Conservation (phyloP, 1,140 invertebrate species). For the Drosophila grimshawi region DNA sequence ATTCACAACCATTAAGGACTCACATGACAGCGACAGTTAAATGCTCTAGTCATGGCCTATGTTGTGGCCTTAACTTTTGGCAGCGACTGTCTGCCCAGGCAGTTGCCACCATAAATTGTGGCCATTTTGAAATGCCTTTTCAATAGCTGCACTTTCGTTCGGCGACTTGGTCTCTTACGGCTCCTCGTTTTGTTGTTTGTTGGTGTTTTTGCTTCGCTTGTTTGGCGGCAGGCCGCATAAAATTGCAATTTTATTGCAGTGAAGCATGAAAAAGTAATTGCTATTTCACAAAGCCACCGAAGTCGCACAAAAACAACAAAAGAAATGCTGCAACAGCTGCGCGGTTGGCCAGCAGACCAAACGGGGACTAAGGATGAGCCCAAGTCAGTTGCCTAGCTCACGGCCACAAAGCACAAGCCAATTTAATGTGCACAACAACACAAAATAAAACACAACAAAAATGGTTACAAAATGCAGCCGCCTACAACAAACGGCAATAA, state of each 20-base stretch:
- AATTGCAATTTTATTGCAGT: constrained; percentile 83
- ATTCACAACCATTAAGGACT: constrained; percentile 37
- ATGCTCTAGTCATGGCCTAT: constrained; percentile 36
- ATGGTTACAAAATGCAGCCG: constrained; percentile 71
- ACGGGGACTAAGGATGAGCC: constrained; percentile 7
- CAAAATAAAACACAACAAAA: constrained; percentile 70
- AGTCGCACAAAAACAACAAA: constrained; percentile 19
- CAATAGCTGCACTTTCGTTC: constrained; percentile 71
- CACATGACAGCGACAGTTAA: constrained; percentile 29
- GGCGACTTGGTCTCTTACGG: constrained; percentile 14
- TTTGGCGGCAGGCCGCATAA: constrained; percentile 79
- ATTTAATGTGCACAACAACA: constrained; percentile 63
- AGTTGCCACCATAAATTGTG: constrained; percentile 46
- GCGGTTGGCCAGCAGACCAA: constrained; percentile 33
- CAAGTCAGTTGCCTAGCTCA: constrained; percentile 27
- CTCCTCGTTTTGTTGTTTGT: constrained; percentile 26
- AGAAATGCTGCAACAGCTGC: constrained; percentile 66
- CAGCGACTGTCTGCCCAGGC: constrained; percentile 14
- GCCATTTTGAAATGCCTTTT: constrained; percentile 78
- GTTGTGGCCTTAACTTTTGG: constrained; percentile 49
- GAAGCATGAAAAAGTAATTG: constrained; percentile 83
- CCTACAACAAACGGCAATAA: constrained; percentile 47
- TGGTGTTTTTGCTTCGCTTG: constrained; percentile 49
- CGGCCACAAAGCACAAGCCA: constrained; percentile 58
- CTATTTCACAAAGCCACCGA: constrained; percentile 73